Evolutionary conservation across 2,888 invertebrate species (phyloP), one percentile per base, ranked within the genome.

Genomic region (Nemoura dubitans): DNA sequence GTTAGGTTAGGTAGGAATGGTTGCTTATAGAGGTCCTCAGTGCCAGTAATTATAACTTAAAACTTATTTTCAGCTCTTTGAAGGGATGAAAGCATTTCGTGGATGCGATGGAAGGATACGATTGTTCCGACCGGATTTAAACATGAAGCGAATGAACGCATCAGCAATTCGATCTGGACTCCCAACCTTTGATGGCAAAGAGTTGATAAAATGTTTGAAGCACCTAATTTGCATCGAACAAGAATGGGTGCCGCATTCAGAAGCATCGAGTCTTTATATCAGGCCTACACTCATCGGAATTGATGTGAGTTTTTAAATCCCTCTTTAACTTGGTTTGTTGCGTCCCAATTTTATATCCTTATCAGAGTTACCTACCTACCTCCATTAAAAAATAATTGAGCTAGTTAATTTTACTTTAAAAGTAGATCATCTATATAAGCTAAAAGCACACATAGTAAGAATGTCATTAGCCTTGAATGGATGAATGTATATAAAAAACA

Each of bases 11-110:
- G 36, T 6, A 59, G n/a, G n/a, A n/a, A n/a, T n/a, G n/a, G n/a
- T n/a, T n/a, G n/a, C n/a, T n/a, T n/a, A n/a, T n/a, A n/a, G n/a
- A n/a, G n/a, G n/a, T n/a, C n/a, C n/a, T n/a, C n/a, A n/a, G n/a
- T n/a, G n/a, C n/a, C 21, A 59, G 21, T 21, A 78, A 78, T 26
- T 25, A 3, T 25, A 78, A 78, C 59, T 59, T 59, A 21, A 7
- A 21, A 88, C 87, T 77, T 88, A 83, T 90, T 90, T 92, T 30
- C 92, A 99, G 98, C 93, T 99, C 88, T 99, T 99, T 91, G 99
- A 99, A 94, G 99, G 99, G 86, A 94, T 99, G 95, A 99, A 99
- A 92, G 99, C 98, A 0, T 99, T 97, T 92, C 94, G 98, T 89
- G 98, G 99, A 10, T 94, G 95, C 16, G 99, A 99, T 92, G 97